A percentile compares a stretch with the other conserved stretches of the same genome.
Evolutionary conservation across 2,797 vertebrate species (phyloP).

Genomic region (Lithobates sylvaticus): DNA sequence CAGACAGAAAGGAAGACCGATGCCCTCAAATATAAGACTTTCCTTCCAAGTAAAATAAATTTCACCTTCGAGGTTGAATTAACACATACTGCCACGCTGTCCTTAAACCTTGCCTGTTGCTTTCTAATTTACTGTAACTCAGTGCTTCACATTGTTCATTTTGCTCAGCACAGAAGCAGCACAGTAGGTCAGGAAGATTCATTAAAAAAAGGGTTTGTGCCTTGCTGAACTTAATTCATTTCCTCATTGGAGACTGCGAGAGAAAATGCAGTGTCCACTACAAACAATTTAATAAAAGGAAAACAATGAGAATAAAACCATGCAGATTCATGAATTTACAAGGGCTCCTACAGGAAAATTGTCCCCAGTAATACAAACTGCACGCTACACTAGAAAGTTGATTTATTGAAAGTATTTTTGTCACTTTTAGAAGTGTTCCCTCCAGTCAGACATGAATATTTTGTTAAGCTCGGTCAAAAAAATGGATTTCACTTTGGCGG

Average conservation of each 20-base stretch:
- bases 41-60: constrained; percentile 25
- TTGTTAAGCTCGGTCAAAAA: too few species aligned
- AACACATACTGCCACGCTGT: constrained; percentile 9
- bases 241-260: background rate
- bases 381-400: too few species aligned
- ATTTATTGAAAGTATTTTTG: too few species aligned
- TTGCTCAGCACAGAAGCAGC: constrained; percentile 9
- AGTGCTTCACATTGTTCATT: constrained; percentile 11
- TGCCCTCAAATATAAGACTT: background rate
- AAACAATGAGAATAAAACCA: background rate
- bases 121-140: constrained; percentile 31
- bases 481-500: too few species aligned
- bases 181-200: constrained; percentile 31
- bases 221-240: constrained; percentile 24
- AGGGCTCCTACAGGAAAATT: background rate
- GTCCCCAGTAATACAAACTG: background rate
- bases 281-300: background rate
- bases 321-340: background rate
- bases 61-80: constrained; percentile 17
- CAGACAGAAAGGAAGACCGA: too few species aligned
- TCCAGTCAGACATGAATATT: too few species aligned
- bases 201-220: constrained; percentile 26
- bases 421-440: too few species aligned
- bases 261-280: background rate
- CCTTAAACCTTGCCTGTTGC: constrained; percentile 15